Conservation (phyloP, 2,797 vertebrate genomes). For the Hozukius guyotensis region DNA sequence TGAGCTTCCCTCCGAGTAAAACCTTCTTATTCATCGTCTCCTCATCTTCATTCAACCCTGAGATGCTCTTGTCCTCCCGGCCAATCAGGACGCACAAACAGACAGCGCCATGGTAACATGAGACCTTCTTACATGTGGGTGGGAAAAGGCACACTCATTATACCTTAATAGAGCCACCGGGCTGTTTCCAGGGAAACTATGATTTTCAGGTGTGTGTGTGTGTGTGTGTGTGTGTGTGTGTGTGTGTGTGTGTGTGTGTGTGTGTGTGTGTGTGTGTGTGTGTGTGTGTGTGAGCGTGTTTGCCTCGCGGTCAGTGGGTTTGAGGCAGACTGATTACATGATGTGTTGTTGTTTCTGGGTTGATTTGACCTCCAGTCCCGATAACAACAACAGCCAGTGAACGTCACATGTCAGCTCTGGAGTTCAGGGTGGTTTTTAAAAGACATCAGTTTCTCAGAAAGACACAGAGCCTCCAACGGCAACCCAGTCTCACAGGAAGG, state of each 20-base stretch:
- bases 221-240: conserved; percentile 29
- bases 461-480: neutral
- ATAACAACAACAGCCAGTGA: conserved; percentile 42
- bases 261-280: conserved; percentile 40
- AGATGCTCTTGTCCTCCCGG: conserved; percentile 35
- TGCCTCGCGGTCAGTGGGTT: conserved; percentile 47
- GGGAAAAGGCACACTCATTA: conserved; percentile 72
- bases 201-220: conserved; percentile 63
- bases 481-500: no score
- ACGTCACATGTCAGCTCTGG: neutral
- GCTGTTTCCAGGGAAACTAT: conserved; percentile 87
- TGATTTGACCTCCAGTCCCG: conserved; percentile 15
- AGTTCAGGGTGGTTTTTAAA: neutral
- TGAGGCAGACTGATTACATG: conserved; percentile 39
- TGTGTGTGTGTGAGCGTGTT: conserved; percentile 32
- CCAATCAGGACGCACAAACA: conserved; percentile 58
- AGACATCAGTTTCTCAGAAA: neutral
- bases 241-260: conserved; percentile 36
- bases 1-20: neutral
- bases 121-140: conserved; percentile 68
- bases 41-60: conserved; percentile 18
- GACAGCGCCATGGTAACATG: conserved; percentile 75
- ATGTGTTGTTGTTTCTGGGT: conserved; percentile 42
- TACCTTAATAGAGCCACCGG: conserved; percentile 68
- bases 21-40: conserved; percentile 11